Conservation (phyloP, 2,888 invertebrate genomes). For the Epistrophe eligans region DNA sequence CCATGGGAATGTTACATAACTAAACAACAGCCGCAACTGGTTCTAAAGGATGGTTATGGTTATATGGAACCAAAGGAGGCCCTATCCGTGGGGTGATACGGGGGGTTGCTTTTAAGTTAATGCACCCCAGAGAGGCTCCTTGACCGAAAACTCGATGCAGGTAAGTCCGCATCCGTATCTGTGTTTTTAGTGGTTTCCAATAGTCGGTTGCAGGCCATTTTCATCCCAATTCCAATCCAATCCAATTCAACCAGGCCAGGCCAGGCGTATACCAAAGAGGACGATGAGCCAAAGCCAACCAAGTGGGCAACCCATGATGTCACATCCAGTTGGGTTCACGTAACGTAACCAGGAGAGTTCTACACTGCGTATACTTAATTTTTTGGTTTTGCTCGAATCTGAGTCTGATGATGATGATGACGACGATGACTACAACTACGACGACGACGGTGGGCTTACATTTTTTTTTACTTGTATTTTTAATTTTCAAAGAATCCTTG, state of each 20-base stretch:
- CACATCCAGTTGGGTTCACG: conserved; percentile 72
- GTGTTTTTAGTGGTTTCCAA: conserved; percentile 76
- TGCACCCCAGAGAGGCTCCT: conserved; percentile 73
- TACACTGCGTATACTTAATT: conserved; percentile 72
- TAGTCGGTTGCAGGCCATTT: conserved; percentile 64
- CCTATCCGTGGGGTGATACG: not conserved
- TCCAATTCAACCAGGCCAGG: conserved; percentile 7
- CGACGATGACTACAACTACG: conserved; percentile 9
- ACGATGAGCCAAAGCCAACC: conserved; percentile 48
- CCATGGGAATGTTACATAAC: conserved; percentile 63
- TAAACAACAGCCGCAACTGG: conserved; percentile 70
- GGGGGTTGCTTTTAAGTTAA: conserved; percentile 71
- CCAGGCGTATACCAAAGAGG: not conserved
- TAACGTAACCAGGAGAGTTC: conserved; percentile 59
- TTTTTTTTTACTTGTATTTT: conserved; percentile 29
- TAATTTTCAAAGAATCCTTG: conserved; percentile 63
- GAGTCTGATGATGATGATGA: conserved; percentile 25
- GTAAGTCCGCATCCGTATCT: conserved; percentile 75
- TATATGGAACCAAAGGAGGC: conserved; percentile 23
- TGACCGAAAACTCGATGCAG: conserved; percentile 75
- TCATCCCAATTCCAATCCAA: conserved; percentile 44
- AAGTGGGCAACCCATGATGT: conserved; percentile 66
- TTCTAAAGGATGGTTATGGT: conserved; percentile 31
- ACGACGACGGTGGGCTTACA: conserved; percentile 29
- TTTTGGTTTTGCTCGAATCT: conserved; percentile 51